Conservation (phyloP, 30 jellyfish, hydroid and myxozoan species). For the Aurelia coerulea region DNA sequence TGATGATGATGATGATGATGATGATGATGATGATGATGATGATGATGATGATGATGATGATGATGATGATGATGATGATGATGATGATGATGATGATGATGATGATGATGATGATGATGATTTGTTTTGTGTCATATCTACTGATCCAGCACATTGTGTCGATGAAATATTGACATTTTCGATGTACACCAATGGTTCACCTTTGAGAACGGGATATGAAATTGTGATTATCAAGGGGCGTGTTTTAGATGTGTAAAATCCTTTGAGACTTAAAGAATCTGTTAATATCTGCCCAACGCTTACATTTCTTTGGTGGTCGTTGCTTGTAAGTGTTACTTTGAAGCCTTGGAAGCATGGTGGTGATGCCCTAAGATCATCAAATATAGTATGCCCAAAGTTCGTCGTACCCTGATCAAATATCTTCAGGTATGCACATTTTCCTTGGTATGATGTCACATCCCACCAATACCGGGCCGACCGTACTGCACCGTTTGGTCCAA, state of each 20-base stretch:
- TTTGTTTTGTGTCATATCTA: background rate
- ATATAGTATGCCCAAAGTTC: slow-evolving; percentile 15
- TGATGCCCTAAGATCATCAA: slow-evolving; percentile 56
- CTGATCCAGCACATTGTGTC: slow-evolving; percentile 7
- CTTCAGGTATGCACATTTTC: slow-evolving; percentile 39
- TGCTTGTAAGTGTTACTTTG: background rate
- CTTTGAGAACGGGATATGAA: slow-evolving; percentile 31
- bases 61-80: too few relatives aligned
- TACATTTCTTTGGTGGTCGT: slow-evolving; percentile 18
- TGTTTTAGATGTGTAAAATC: slow-evolving; percentile 34
- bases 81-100: too few relatives aligned
- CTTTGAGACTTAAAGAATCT: slow-evolving; percentile 4
- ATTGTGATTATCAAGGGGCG: slow-evolving; percentile 15
- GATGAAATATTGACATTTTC: background rate
- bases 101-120: too few relatives aligned
- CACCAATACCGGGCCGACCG: slow-evolving; percentile 48
- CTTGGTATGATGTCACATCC: slow-evolving; percentile 34
- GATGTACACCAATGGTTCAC: slow-evolving; percentile 25
- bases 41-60: too few relatives aligned
- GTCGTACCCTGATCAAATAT: slow-evolving; percentile 12
- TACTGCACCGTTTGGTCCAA: background rate
- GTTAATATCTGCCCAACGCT: background rate
- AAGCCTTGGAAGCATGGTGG: slow-evolving; percentile 67
- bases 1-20: too few relatives aligned
- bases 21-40: too few relatives aligned